A percentile compares a stretch with the other conserved stretches of the same genome.
Conservation (phyloP, 2,888 invertebrate genomes). For the Podotricha telesiphe region DNA sequence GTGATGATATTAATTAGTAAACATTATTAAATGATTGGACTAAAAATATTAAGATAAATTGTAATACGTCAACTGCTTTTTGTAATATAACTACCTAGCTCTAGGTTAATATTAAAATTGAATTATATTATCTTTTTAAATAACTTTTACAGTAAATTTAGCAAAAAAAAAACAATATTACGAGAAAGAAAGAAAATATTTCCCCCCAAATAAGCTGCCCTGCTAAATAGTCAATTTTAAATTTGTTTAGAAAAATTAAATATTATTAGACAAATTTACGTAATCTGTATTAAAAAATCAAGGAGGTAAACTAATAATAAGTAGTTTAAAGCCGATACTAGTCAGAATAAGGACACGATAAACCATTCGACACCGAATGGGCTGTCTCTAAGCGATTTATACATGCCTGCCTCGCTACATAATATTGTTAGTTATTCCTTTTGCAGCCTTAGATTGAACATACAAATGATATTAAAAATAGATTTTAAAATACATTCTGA, state of each 20-base stretch:
- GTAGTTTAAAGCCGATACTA: conserved; percentile 3
- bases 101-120: no score
- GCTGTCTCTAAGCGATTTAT: conserved; percentile 70
- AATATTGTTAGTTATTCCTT: conserved; percentile 59
- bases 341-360: conserved; percentile 59
- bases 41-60: not conserved
- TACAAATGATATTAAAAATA: conserved; percentile 37
- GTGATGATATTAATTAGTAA: conserved; percentile 35
- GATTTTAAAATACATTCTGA: conserved; percentile 22
- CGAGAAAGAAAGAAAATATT: no score
- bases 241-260: no score
- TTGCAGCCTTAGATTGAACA: conserved; percentile 45
- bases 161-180: no score
- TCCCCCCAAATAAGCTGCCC: no score
- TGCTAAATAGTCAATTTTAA: no score
- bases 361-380: conserved; percentile 68
- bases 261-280: no score
- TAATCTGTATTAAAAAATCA: no score
- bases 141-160: no score
- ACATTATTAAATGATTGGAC: not conserved
- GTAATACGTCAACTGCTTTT: no score
- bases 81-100: no score
- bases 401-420: conserved; percentile 58
- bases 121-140: no score
- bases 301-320: not conserved